Percentiles rank a stretch among this genome's conserved stretches.
phyloP scores from a whole-genome alignment of 2,888 invertebrate species.

The Alsophila aescularia region DNA sequence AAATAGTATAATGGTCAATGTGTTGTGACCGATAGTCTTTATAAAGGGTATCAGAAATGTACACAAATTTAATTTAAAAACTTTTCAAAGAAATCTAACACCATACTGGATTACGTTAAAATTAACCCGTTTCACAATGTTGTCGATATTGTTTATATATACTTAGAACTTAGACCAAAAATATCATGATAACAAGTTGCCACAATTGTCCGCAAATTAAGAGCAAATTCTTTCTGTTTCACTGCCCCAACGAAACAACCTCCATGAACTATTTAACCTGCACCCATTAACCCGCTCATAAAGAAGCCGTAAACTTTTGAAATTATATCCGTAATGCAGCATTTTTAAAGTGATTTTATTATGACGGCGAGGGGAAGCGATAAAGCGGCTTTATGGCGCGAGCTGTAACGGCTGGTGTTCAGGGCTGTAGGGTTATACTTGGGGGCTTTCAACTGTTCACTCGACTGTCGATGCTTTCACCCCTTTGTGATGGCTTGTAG shows the following conservation, averaged over 20 bases:
- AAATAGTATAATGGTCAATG: too few relatives aligned
- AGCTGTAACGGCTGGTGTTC: slow-evolving; percentile 5
- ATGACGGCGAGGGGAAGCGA: slow-evolving; percentile 26
- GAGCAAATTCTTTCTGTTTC: not conserved
- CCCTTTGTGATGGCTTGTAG: slow-evolving; percentile 1
- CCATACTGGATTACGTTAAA: too few relatives aligned
- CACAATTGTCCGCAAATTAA: not conserved
- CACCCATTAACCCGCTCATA: slow-evolving; percentile 20
- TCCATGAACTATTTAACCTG: slow-evolving; percentile 11
- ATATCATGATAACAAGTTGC: too few relatives aligned
- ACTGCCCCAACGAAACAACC: not conserved
- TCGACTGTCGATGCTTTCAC: slow-evolving; percentile 9
- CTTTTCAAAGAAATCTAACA: too few relatives aligned
- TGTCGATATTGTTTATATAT: too few relatives aligned
- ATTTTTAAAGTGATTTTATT: slow-evolving; percentile 37
- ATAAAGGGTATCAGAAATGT: too few relatives aligned
- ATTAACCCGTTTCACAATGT: too few relatives aligned
- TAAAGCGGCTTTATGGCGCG: slow-evolving; percentile 31
- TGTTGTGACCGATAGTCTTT: too few relatives aligned
- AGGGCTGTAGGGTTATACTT: not conserved
- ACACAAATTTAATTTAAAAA: too few relatives aligned
- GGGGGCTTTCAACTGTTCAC: not conserved
- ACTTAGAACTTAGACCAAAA: too few relatives aligned
- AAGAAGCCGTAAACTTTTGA: slow-evolving; percentile 23
- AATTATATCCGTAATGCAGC: slow-evolving; percentile 29